Base-by-base conservation (phyloP, 2,888 invertebrate genomes). In the Orthonychiurus folsomi region DNA sequence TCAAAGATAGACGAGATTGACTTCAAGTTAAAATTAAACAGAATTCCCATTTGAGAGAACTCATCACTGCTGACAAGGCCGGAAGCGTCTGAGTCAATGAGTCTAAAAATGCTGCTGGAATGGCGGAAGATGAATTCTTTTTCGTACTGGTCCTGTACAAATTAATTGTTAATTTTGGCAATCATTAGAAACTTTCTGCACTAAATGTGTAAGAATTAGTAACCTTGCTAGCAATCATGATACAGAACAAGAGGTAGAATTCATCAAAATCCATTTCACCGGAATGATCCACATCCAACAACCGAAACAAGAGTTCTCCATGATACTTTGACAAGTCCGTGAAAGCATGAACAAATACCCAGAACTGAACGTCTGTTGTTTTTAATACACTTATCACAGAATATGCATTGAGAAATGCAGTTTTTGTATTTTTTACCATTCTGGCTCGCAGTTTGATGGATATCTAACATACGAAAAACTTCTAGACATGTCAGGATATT, bases 201-300 rank as follows among this genome's bases (percentile, higher is more conserved):
- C n/a, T n/a, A n/a, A n/a, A n/a, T n/a, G n/a, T n/a, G 15, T 37
- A 37, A 9, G 37, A 37, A 37, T 37, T 37, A 52, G 9, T 52
- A 20, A 74, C 75, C 71, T 75, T 75, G 50, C 71, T 69, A 18
- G 75, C 73, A 23, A 76, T 67, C 5, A 76, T 65, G 50, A 76
- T 75, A 56, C 74, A 74, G 56, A 73, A 70, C 2, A 76, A 63
- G 1, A 76, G 66, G 60, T 75, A 76, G 64, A 76, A 76, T 60
- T 76, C 76, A 50, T 75, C 74, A 64, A 75, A 75, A 50, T 76
- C 75, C 23, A 76, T 73, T 59, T 71, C 69, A 1, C 76, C 75
- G 1, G 74, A 75, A 15, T 73, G 73, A 62, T 76, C 75, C 37
- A 75, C 70, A 64, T 76, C 76, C n/a, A 76, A 60, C 37, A 75